A percentile compares a stretch with the other conserved stretches of the same genome.
Evolutionary conservation across 2,888 invertebrate species (phyloP).

Genomic region (Phyllotreta cruciferae): DNA sequence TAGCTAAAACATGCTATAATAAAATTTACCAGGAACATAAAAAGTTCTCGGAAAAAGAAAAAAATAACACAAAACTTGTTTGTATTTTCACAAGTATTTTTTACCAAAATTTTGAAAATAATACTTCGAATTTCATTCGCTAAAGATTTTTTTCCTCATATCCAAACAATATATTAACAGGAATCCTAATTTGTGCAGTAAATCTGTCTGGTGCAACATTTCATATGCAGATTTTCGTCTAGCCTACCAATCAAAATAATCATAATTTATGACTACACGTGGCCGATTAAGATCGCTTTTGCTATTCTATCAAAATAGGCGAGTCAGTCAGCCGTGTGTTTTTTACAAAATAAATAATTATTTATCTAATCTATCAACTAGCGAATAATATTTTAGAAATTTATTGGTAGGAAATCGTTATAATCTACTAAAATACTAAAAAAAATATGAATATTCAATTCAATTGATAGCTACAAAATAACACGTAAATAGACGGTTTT

Average conservation of each 20-base stretch:
- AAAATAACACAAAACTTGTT: no score
- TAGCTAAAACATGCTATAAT: no score
- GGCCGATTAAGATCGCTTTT: slow-evolving; percentile 11
- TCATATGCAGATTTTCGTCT: neutral
- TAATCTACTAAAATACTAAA: neutral
- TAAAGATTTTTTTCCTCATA: no score
- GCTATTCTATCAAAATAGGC: neutral
- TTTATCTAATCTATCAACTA: neutral
- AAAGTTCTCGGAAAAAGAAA: no score
- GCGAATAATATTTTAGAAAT: neutral
- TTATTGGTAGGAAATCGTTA: slow-evolving; percentile 4
- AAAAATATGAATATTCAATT: slow-evolving; percentile 9
- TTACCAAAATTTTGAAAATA: no score
- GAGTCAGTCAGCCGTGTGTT: neutral
- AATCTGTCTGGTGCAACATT: no score
- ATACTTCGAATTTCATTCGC: no score
- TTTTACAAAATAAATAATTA: neutral
- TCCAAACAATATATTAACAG: no score
- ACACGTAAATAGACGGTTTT: neutral
- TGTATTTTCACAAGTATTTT: no score
- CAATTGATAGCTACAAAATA: slow-evolving; percentile 1
- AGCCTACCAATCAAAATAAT: slow-evolving; percentile 1
- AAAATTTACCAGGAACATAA: no score
- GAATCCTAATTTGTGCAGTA: no score
- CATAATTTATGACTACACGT: slow-evolving; percentile 11